Evolutionary conservation across 2,888 invertebrate species (phyloP), one percentile per base, ranked within the genome.

Genomic region (Temnothorax unifasciatus): DNA sequence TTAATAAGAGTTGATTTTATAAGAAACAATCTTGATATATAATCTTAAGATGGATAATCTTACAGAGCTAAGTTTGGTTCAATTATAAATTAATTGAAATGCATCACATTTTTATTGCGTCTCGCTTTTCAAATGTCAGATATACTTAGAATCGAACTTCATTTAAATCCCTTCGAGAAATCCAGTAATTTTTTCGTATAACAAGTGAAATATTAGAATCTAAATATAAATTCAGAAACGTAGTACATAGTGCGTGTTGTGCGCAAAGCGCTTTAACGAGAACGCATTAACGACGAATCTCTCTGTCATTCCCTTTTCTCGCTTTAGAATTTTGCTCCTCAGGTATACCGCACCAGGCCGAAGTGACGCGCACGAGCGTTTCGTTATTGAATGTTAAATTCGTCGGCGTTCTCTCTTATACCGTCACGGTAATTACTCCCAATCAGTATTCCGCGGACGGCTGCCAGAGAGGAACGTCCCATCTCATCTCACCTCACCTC

Each of bases 381-480:
- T 86, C 84, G 84, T 88, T 88, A 88, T 88, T 87, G 88, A 83
- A 86, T 71, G 74, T 84, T 88, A 86, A 88, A 83, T 88, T 86
- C 79, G 74, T 84, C 86, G 63, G 59, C 25, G 59, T 59, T 47
- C 86, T 69, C 77, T 68, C 71, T 59, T n/a, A n/a, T n/a, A 73
- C 86, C 81, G 75, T 85, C 82, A 38, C 74, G 84, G 66, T 86
- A 88, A 89, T 89, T 88, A 84, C 89, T 73, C 44, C 69, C 59
- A 85, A 89, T 89, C 88, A 84, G 87, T 85, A 87, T 89, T 87
- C 87, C 83, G 83, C 59, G 66, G 59, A 82, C 29, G 66, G 64
- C 63, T 71, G 85, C 69, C 79, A 82, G 57, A 69, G 77, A 69
- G 71, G 15, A 81, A 76, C 74, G 73, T 79, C 71, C 83, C 84